Conservation (phyloP, 2,888 invertebrate species). For the Cerastoderma edule region DNA sequence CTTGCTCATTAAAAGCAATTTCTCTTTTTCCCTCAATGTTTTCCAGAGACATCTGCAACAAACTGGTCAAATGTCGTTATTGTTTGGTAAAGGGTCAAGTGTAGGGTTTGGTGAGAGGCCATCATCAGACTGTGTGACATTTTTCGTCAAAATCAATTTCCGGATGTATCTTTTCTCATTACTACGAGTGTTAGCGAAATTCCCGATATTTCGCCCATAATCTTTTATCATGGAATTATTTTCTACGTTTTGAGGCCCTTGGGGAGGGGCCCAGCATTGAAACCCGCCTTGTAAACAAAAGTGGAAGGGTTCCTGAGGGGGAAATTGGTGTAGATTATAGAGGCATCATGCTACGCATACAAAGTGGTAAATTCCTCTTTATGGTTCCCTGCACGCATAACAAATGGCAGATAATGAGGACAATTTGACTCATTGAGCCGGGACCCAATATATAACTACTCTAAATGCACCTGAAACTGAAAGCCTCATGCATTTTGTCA, state of each 20-base stretch:
- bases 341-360: slow-evolving; percentile 30
- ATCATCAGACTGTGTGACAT: slow-evolving; percentile 17
- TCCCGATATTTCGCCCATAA: slow-evolving; percentile 22
- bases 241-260: slow-evolving; percentile 15
- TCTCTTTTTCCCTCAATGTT: slow-evolving; percentile 7
- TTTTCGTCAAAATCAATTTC: slow-evolving; percentile 35
- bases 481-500: no score
- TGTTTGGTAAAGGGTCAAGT: not conserved
- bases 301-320: slow-evolving; percentile 30
- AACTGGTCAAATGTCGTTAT: not conserved
- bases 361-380: slow-evolving; percentile 49
- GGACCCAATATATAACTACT: no score
- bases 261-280: slow-evolving; percentile 1
- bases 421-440: no score
- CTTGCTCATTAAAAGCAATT: slow-evolving; percentile 8
- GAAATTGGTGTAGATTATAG: slow-evolving; percentile 37
- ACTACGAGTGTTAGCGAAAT: slow-evolving; percentile 25
- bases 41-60: not conserved
- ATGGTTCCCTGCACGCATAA: slow-evolving; percentile 41
- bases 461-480: no score
- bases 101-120: not conserved
- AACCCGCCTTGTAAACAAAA: slow-evolving; percentile 53
- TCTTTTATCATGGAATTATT: slow-evolving; percentile 34
- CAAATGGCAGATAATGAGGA: slow-evolving; percentile 13
- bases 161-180: slow-evolving; percentile 24